phyloP scores from a whole-genome alignment of 2,888 invertebrate species.

The Parnassius orleans region DNA sequence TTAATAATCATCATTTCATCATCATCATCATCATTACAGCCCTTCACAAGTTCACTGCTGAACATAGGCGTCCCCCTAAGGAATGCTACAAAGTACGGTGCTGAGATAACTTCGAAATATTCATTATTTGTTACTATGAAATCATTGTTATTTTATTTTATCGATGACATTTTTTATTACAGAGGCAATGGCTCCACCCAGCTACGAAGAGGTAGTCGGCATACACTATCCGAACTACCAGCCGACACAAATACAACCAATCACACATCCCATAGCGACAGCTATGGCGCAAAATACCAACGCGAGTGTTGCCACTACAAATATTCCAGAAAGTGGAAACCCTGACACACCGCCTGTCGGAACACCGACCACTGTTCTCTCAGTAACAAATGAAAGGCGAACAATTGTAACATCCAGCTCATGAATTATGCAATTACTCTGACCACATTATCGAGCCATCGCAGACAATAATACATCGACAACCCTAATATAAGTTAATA shows the following conservation, averaged over 20 bases:
- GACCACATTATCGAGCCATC: conserved; percentile 4
- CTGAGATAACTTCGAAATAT: too few species aligned
- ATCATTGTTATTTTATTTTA: too few species aligned
- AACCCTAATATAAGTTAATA: too few species aligned
- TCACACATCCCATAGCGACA: conserved; percentile 59
- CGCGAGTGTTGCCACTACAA: conserved; percentile 1
- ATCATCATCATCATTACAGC: too few species aligned
- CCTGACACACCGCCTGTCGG: not conserved
- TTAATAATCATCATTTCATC: too few species aligned
- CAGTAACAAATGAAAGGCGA: conserved; percentile 20
- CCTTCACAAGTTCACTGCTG: too few species aligned
- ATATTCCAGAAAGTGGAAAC: conserved; percentile 1
- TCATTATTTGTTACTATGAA: too few species aligned
- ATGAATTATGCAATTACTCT: conserved; percentile 11
- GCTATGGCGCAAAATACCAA: conserved; percentile 51
- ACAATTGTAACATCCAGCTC: conserved; percentile 20
- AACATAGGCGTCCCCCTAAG: too few species aligned
- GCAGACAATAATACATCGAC: not conserved
- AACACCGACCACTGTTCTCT: conserved; percentile 13
- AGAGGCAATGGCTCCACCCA: conserved; percentile 74
- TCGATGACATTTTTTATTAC: conserved; percentile 40
- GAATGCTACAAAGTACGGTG: too few species aligned
- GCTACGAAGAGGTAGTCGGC: conserved; percentile 74
- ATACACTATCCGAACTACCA: conserved; percentile 64
- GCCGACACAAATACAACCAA: conserved; percentile 50